These are phyloP conservation scores for Climacteris rufus DNA, from an alignment of 2,113 vertebrate genomes.

Conservation along the genomic window DNA sequence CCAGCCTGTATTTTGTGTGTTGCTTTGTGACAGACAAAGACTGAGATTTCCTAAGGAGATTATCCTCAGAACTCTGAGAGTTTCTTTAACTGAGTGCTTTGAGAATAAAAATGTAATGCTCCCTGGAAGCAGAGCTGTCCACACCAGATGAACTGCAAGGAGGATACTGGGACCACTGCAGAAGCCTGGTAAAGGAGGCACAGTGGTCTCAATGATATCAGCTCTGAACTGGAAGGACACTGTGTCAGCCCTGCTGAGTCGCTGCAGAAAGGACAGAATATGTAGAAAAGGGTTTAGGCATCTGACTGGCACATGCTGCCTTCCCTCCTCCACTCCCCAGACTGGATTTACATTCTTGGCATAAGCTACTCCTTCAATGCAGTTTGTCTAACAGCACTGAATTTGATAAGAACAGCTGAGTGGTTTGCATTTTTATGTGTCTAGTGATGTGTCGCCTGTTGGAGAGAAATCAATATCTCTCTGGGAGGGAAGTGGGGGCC, in stretches of 20 bases:
- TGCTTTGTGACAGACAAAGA: not conserved
- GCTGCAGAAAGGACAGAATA: not conserved
- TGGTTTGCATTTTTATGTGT: not conserved
- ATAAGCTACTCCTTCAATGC: not conserved
- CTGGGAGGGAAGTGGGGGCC: not conserved
- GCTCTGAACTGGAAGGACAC: not conserved
- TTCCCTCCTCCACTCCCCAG: not conserved
- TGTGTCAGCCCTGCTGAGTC: not conserved
- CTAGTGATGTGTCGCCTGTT: not conserved
- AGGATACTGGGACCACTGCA: not conserved
- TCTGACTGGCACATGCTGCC: not conserved
- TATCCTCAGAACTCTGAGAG: not conserved
- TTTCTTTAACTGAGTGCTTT: not conserved
- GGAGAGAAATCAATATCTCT: not conserved
- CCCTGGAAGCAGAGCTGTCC: not conserved
- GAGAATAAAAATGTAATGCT: not conserved
- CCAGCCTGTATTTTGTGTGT: not conserved
- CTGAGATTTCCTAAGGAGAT: not conserved
- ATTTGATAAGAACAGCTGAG: constrained; percentile 14
- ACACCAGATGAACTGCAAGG: not conserved
- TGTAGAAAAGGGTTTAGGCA: not conserved
- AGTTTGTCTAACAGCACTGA: not conserved
- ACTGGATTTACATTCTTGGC: constrained; percentile 25
- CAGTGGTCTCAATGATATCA: not conserved
- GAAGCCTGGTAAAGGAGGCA: not conserved